Percentiles rank a stretch among this genome's conserved stretches.
These are phyloP conservation scores for Petrocephalus schoutedeni DNA, from an alignment of 2,797 vertebrate species.

Conservation along the genomic window DNA sequence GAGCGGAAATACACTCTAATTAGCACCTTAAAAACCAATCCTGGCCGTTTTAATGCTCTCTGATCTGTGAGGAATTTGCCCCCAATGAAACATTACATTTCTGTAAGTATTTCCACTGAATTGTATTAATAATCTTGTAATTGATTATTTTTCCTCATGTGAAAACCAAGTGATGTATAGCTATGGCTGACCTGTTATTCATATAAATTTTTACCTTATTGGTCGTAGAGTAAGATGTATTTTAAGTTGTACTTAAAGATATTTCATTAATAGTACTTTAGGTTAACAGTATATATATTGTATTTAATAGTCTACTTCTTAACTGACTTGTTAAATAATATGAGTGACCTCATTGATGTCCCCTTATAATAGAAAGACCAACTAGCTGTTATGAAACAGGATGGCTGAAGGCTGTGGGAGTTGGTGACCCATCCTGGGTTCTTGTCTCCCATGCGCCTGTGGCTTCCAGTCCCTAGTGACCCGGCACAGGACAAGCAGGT, in stretches of 20 bases:
- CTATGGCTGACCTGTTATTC: neutral
- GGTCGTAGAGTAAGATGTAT: neutral
- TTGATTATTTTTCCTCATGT: neutral
- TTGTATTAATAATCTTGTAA: neutral
- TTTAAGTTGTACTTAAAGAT: neutral
- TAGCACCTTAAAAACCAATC: slow-evolving; percentile 15
- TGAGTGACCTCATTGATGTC: neutral
- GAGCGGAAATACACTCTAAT: neutral
- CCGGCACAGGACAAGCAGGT: neutral
- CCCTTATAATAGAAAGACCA: neutral
- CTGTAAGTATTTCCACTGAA: neutral
- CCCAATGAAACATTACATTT: neutral
- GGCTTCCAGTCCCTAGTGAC: neutral
- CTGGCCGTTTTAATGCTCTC: neutral
- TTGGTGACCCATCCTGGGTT: neutral
- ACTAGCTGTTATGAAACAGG: neutral
- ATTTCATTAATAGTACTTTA: neutral
- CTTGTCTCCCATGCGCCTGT: neutral
- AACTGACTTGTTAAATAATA: neutral
- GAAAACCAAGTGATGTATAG: neutral
- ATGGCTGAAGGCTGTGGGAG: neutral
- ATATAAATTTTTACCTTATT: neutral
- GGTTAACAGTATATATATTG: neutral
- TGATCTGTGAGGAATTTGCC: neutral
- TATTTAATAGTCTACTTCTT: neutral